phyloP scores from a whole-genome alignment of 2,113 vertebrate species.

The Peucedramus taeniatus region DNA sequence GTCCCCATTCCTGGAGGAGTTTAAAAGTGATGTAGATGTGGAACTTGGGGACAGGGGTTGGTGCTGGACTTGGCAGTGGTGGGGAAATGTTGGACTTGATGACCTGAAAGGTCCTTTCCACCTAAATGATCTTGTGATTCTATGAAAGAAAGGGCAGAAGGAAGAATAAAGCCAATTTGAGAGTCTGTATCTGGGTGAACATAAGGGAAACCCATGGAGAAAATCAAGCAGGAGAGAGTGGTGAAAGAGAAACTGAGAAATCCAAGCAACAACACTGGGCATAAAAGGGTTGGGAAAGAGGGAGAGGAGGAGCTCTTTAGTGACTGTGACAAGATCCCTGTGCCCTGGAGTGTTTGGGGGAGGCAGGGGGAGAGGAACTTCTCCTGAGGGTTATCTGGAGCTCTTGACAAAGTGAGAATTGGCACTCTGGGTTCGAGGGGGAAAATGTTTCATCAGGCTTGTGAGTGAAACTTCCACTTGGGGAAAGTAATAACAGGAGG shows the following conservation, averaged over 20 bases:
- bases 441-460: constrained; percentile 12
- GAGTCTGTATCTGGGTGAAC: neutral
- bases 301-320: neutral
- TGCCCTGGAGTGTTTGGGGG: neutral
- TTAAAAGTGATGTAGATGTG: neutral
- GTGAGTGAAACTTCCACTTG: constrained; percentile 18
- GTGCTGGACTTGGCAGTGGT: neutral
- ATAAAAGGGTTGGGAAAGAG: neutral
- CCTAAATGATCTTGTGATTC: neutral
- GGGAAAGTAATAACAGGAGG: constrained; percentile 31
- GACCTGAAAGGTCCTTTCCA: neutral
- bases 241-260: constrained; percentile 1
- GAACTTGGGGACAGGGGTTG: neutral
- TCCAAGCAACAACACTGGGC: neutral
- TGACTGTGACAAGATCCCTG: constrained; percentile 3
- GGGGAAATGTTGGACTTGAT: neutral
- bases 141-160: neutral
- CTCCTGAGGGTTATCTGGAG: constrained; percentile 35
- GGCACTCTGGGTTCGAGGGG: neutral
- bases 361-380: constrained; percentile 2
- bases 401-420: constrained; percentile 54
- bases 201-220: neutral
- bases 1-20: neutral
- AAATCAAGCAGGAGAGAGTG: neutral
- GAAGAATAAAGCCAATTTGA: neutral